Conservation (phyloP, 2,797 vertebrate species). For the Denticeps clupeoides region DNA sequence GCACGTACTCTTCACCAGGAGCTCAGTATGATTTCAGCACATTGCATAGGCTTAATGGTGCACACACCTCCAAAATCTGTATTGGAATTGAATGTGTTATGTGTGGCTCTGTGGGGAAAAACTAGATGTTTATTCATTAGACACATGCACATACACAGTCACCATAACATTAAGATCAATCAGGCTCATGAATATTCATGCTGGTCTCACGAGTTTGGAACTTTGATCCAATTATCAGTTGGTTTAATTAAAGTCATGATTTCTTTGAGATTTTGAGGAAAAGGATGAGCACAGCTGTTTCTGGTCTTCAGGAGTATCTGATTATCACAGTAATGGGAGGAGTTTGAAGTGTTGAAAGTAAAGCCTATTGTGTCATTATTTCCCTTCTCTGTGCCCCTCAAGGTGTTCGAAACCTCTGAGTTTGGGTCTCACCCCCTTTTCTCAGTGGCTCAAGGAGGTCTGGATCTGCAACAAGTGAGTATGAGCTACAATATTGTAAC, state of each 20-base stretch:
- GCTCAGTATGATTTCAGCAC: too few relatives aligned
- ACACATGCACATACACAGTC: conserved; percentile 6
- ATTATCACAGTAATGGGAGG: conserved; percentile 3
- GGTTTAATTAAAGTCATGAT: conserved; percentile 12
- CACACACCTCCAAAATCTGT: too few relatives aligned
- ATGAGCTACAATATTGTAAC: conserved; percentile 14
- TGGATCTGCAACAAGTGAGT: conserved; percentile 67
- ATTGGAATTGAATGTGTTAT: too few relatives aligned
- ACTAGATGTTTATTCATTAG: conserved; percentile 23
- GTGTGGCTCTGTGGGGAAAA: too few relatives aligned
- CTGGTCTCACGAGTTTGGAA: conserved; percentile 1
- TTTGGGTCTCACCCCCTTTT: conserved; percentile 63
- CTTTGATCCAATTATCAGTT: conserved; percentile 8
- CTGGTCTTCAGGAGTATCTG: conserved; percentile 5
- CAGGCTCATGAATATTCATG: conserved; percentile 29
- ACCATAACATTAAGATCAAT: conserved; percentile 19
- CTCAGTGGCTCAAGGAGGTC: conserved; percentile 58
- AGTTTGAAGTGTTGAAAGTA: neutral
- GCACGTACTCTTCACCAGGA: too few relatives aligned
- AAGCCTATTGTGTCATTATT: conserved; percentile 33
- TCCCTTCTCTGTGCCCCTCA: conserved; percentile 36
- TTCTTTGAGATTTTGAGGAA: conserved; percentile 8
- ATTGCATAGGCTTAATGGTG: too few relatives aligned
- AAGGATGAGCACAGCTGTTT: conserved; percentile 5
- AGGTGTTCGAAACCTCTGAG: conserved; percentile 65